A percentile compares a stretch with the other conserved stretches of the same genome.
Conservation (phyloP, 2,113 vertebrate genomes). For the Labrus mixtus region DNA sequence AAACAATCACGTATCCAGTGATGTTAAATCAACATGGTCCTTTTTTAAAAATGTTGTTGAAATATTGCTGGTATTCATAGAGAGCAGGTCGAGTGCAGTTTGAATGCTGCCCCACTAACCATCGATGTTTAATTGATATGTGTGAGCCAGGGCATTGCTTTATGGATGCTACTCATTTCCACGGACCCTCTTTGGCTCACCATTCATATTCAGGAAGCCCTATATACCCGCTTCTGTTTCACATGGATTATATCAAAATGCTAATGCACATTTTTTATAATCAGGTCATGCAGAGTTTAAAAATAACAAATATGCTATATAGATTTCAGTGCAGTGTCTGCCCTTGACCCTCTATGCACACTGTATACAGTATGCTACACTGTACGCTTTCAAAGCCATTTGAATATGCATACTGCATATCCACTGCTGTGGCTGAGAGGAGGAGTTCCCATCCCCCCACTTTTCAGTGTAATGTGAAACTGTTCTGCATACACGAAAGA, state of each 20-base stretch:
- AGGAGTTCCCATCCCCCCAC: conserved; percentile 68
- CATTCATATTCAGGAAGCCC: not conserved
- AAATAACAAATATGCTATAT: not conserved
- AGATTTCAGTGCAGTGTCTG: conserved; percentile 13
- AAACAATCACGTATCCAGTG: conserved; percentile 61
- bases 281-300: not conserved
- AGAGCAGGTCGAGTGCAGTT: conserved; percentile 11
- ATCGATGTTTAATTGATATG: conserved; percentile 69
- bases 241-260: conserved; percentile 30
- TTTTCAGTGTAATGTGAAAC: conserved; percentile 57
- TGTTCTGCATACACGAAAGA: conserved; percentile 55
- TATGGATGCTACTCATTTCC: conserved; percentile 20
- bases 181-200: conserved; percentile 13
- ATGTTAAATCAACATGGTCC: conserved; percentile 61
- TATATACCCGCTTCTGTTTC: conserved; percentile 4
- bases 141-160: conserved; percentile 42
- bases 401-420: conserved; percentile 56
- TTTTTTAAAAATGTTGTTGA: conserved; percentile 53
- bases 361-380: conserved; percentile 36
- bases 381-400: conserved; percentile 39
- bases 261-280: not conserved
- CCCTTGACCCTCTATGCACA: conserved; percentile 44
- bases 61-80: conserved; percentile 16
- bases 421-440: conserved; percentile 57
- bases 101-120: conserved; percentile 32